Base-by-base conservation (phyloP, 2,113 vertebrate genomes). In the Scophthalmus maximus region DNA sequence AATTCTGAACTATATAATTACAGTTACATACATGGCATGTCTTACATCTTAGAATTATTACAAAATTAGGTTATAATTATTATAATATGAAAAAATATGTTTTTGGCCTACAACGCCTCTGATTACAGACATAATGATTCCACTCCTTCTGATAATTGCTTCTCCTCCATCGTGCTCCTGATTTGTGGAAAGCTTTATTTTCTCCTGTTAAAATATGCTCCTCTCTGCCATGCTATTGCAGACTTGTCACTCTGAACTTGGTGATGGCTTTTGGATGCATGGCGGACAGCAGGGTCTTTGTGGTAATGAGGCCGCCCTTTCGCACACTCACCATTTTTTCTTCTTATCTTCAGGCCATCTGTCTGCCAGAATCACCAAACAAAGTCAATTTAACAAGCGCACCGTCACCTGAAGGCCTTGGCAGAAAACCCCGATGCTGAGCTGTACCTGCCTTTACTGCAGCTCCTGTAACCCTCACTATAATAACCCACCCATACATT, bases 301-400 rank as follows among this genome's bases (percentile, higher is more conserved):
- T 34, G 0, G 10, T 76, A 83, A 83, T 68, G 71, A 85, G 70
- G 61, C 63, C 61, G 74, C 56, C 80, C 83, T 85, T 81, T 83
- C 63, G 15, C 11, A 26, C 23, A 8, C 23, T 15, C 3, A 32
- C 30, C 30, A 42, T n/a, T 26, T 27, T 18, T 49, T 53, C 42
- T 26, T 44, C 9, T 17, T 4, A 47, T 44, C 9, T 17, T 4
- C 40, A 22, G 22, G 11, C 4, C 25, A 18, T 52, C 49, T 8
- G 4, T 17, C 20, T 11, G 29, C n/a, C 47, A 44, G 20, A 65
- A 32, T 51, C 58, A 56, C 53, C 58, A 64, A 52, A 47, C 36
- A 5, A 20, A 72, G 49, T 63, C 64, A 81, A 82, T 79, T 73
- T 83, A 53, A 68, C 3, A 22, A 73, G 34, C 42, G 8, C 36